Evolutionary conservation across 2,888 invertebrate genomes (phyloP).

Genomic region (Pimpla rufipes): DNA sequence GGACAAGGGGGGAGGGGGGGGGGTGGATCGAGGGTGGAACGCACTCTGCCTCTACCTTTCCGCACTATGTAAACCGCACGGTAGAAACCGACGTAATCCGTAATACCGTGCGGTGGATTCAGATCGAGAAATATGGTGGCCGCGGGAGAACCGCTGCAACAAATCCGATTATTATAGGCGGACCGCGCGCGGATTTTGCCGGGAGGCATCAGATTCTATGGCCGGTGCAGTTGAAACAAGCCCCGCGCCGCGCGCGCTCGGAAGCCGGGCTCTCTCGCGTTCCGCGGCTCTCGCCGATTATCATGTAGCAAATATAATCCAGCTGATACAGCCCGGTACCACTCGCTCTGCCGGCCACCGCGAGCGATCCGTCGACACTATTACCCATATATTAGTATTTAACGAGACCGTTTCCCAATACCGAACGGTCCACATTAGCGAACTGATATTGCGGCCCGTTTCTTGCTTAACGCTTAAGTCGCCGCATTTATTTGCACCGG

Average conservation of each 20-base stretch:
- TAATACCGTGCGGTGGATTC: slow-evolving; percentile 29
- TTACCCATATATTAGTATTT: not conserved
- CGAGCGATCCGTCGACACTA: not conserved
- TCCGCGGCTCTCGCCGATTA: slow-evolving; percentile 23
- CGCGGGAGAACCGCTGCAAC: slow-evolving; percentile 8
- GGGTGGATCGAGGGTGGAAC: too few species aligned
- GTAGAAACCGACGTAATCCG: slow-evolving; percentile 39
- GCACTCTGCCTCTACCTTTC: not conserved
- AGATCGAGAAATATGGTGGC: slow-evolving; percentile 45
- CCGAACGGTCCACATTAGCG: not conserved
- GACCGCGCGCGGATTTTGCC: slow-evolving; percentile 34
- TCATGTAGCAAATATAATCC: slow-evolving; percentile 41
- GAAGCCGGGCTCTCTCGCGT: not conserved
- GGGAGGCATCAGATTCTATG: slow-evolving; percentile 11
- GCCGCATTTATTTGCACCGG: not conserved
- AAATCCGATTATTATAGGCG: slow-evolving; percentile 54
- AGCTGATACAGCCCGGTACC: not conserved
- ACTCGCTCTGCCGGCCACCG: not conserved
- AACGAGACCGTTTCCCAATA: not conserved
- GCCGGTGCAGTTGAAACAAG: slow-evolving; percentile 7
- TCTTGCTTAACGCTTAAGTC: not conserved
- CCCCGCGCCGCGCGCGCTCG: not conserved
- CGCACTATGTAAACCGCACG: not conserved
- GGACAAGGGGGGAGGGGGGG: not conserved
- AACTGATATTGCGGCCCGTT: not conserved